These are phyloP conservation scores for Crotalus helleri DNA, from an alignment of 2,113 vertebrate species.

Conservation along the genomic window DNA sequence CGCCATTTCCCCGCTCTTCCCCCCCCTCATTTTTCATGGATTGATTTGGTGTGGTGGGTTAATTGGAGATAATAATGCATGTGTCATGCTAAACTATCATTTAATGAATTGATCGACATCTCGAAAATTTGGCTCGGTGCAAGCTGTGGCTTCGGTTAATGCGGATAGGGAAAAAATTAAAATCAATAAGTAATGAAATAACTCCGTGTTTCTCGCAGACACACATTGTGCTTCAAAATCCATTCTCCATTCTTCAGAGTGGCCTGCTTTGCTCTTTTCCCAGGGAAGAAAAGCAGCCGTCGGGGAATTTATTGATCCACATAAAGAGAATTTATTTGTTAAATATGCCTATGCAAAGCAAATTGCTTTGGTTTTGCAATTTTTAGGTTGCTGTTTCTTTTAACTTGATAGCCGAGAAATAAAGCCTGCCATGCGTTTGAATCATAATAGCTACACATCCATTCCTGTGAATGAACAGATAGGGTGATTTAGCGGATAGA, in stretches of 20 bases:
- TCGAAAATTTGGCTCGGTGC: slow-evolving; percentile 61
- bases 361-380: slow-evolving; percentile 68
- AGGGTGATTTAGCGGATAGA: slow-evolving; percentile 79
- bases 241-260: slow-evolving; percentile 73
- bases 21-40: slow-evolving; percentile 57
- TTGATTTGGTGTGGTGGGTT: slow-evolving; percentile 63
- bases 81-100: slow-evolving; percentile 60
- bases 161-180: slow-evolving; percentile 72
- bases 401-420: slow-evolving; percentile 64
- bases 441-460: slow-evolving; percentile 81
- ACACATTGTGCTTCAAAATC: slow-evolving; percentile 55
- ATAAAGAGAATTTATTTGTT: slow-evolving; percentile 47
- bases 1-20: slow-evolving; percentile 18
- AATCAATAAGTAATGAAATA: slow-evolving; percentile 69
- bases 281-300: slow-evolving; percentile 44
- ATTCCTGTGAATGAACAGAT: slow-evolving; percentile 76
- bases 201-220: neutral
- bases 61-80: slow-evolving; percentile 65
- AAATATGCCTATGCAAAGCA: slow-evolving; percentile 61
- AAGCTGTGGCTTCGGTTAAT: slow-evolving; percentile 58
- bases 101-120: slow-evolving; percentile 71
- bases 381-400: slow-evolving; percentile 54
- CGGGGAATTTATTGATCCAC: neutral
- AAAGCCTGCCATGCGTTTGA: slow-evolving; percentile 77
- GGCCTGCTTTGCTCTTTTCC: slow-evolving; percentile 55